phyloP scores from a whole-genome alignment of 2,113 vertebrate genomes.

The Castor canadensis region DNA sequence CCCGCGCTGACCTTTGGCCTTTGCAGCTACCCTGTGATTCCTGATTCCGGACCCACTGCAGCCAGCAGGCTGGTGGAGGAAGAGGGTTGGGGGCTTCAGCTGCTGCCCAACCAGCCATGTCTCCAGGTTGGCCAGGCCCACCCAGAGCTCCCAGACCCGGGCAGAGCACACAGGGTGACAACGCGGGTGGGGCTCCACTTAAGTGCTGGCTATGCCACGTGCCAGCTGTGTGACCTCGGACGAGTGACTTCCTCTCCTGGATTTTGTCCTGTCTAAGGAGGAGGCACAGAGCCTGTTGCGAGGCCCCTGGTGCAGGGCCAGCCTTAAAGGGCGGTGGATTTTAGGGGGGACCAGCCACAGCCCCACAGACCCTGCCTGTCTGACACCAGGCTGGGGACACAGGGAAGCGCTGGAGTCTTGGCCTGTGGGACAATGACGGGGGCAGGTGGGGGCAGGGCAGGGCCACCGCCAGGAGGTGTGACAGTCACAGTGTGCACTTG shows the following conservation, averaged over 20 bases:
- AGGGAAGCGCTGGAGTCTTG: too few relatives aligned
- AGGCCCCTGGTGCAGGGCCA: too few relatives aligned
- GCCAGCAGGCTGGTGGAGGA: neutral
- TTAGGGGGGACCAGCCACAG: too few relatives aligned
- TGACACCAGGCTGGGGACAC: too few relatives aligned
- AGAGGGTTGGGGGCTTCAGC: conserved; percentile 47
- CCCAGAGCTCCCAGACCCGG: neutral
- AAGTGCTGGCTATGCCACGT: neutral
- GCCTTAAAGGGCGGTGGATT: too few relatives aligned
- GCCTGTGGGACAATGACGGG: too few relatives aligned
- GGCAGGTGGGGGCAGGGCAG: too few relatives aligned
- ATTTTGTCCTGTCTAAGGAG: neutral
- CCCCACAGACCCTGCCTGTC: too few relatives aligned
- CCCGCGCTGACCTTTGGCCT: conserved; percentile 64
- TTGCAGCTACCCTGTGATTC: conserved; percentile 49
- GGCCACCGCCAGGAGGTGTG: neutral
- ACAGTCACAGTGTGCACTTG: too few relatives aligned
- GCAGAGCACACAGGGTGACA: neutral
- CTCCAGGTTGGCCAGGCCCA: conserved; percentile 43
- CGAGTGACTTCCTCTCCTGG: neutral
- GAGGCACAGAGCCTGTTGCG: neutral
- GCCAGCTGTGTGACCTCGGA: neutral
- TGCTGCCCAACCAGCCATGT: conserved; percentile 60
- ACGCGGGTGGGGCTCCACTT: neutral
- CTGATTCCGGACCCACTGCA: conserved; percentile 64